A percentile compares a stretch with the other conserved stretches of the same genome.
Conservation (phyloP, 2,113 vertebrate genomes). For the Psilopsiagon aymara region DNA sequence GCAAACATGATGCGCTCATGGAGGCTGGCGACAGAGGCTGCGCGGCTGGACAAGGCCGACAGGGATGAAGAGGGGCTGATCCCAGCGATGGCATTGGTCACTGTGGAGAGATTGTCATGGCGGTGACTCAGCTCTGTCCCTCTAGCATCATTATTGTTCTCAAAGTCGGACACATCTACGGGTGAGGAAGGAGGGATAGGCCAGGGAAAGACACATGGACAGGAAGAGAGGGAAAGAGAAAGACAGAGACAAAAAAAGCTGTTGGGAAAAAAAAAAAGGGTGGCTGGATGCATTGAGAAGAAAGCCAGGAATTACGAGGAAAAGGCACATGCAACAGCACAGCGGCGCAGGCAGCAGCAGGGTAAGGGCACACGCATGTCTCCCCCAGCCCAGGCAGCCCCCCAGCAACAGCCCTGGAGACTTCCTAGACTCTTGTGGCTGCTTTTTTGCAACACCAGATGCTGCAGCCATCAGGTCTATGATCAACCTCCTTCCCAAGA, state of each 20-base stretch:
- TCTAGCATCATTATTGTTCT: conserved; percentile 85
- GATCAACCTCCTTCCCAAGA: neutral
- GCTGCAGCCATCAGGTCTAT: neutral
- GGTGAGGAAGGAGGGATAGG: conserved; percentile 43
- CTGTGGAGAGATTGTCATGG: conserved; percentile 95
- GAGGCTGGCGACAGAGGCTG: conserved; percentile 92
- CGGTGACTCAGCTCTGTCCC: conserved; percentile 81
- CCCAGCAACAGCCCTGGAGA: neutral
- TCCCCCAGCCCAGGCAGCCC: neutral
- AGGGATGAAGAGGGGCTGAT: conserved; percentile 97
- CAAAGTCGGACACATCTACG: conserved; percentile 85
- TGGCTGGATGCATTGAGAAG: conserved; percentile 38
- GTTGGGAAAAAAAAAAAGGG: conserved; percentile 49
- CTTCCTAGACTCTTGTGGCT: neutral
- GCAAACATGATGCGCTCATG: conserved; percentile 96
- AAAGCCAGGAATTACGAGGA: conserved; percentile 48
- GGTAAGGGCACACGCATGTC: neutral
- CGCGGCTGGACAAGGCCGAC: conserved; percentile 91
- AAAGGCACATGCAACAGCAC: conserved; percentile 9
- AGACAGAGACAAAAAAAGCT: conserved; percentile 70
- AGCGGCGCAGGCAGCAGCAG: neutral
- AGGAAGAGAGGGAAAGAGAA: conserved; percentile 69
- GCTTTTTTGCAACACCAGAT: neutral
- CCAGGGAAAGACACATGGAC: conserved; percentile 39
- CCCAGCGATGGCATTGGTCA: conserved; percentile 95